These are phyloP conservation scores for Drosophila sulfurigaster DNA, from an alignment of 1,140 invertebrate genomes.

Conservation along the genomic window DNA sequence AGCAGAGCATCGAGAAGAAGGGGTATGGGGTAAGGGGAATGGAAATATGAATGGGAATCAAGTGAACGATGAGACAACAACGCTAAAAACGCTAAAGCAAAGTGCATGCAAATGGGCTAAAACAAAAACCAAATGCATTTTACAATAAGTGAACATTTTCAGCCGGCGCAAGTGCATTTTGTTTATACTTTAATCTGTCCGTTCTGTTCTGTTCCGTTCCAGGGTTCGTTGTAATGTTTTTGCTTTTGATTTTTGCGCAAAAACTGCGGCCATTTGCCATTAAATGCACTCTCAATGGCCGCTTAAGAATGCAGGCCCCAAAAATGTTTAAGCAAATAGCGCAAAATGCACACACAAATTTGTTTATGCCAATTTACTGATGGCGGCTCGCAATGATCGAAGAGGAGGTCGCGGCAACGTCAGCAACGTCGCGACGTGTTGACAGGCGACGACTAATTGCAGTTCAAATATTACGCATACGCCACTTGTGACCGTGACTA, in stretches of 20 bases:
- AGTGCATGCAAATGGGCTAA: slow-evolving; percentile 78
- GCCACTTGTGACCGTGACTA: slow-evolving; percentile 58
- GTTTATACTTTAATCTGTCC: slow-evolving; percentile 80
- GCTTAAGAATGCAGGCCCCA: slow-evolving; percentile 70
- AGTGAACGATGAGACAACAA: slow-evolving; percentile 44
- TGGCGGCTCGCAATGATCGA: neutral
- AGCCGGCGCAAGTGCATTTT: slow-evolving; percentile 55
- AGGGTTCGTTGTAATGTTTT: slow-evolving; percentile 41
- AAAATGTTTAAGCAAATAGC: slow-evolving; percentile 76
- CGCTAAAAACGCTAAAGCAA: slow-evolving; percentile 62
- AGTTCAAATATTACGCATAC: slow-evolving; percentile 74
- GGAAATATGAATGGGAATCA: slow-evolving; percentile 7
- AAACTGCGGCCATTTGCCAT: slow-evolving; percentile 54
- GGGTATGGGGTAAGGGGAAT: neutral
- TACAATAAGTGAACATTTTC: slow-evolving; percentile 73
- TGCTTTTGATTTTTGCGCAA: slow-evolving; percentile 43
- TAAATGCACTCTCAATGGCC: slow-evolving; percentile 77
- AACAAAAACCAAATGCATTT: slow-evolving; percentile 61
- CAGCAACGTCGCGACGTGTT: slow-evolving; percentile 37
- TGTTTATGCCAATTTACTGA: slow-evolving; percentile 32
- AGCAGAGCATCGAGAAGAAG: neutral
- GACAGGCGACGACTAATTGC: slow-evolving; percentile 62
- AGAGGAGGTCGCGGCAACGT: neutral
- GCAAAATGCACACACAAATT: slow-evolving; percentile 23
- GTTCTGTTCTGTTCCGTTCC: slow-evolving; percentile 44